Conservation (phyloP, 2,113 vertebrate species). For the Solea senegalensis region DNA sequence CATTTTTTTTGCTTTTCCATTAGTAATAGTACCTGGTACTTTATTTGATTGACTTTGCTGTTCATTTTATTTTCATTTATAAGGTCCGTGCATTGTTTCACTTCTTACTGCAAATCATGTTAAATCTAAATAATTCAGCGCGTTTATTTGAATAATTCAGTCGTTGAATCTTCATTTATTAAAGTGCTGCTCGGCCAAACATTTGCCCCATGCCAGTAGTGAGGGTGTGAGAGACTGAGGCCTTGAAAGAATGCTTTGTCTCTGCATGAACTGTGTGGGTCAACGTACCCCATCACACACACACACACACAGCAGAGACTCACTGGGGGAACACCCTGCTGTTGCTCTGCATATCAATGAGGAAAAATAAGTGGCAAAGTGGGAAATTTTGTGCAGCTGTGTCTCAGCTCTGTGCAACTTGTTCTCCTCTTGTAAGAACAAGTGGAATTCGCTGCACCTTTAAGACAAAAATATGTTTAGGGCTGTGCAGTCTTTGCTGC, state of each 20-base stretch:
- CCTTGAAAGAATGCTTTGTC: slow-evolving; percentile 70
- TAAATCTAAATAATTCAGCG: background rate
- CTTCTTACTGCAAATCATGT: background rate
- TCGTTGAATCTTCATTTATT: background rate
- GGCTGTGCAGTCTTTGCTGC: background rate
- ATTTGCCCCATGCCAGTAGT: background rate
- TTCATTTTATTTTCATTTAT: background rate
- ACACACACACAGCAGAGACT: slow-evolving; percentile 25
- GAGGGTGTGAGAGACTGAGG: slow-evolving; percentile 9
- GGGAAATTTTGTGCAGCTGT: slow-evolving; percentile 42
- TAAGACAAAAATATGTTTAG: background rate
- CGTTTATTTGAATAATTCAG: background rate
- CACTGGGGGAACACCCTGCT: slow-evolving; percentile 40
- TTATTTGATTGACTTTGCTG: background rate
- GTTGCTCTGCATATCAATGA: slow-evolving; percentile 62
- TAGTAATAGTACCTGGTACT: no score
- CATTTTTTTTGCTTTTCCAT: no score
- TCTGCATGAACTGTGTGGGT: slow-evolving; percentile 50
- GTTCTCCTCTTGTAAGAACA: no score
- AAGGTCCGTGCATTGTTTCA: background rate
- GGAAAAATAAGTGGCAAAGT: slow-evolving; percentile 34
- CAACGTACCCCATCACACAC: slow-evolving; percentile 15
- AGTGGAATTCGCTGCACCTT: background rate
- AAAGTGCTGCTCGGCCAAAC: slow-evolving; percentile 8
- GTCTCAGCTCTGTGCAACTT: slow-evolving; percentile 21